Conservation (phyloP, 2,888 invertebrate species). For the Microchrysa polita region DNA sequence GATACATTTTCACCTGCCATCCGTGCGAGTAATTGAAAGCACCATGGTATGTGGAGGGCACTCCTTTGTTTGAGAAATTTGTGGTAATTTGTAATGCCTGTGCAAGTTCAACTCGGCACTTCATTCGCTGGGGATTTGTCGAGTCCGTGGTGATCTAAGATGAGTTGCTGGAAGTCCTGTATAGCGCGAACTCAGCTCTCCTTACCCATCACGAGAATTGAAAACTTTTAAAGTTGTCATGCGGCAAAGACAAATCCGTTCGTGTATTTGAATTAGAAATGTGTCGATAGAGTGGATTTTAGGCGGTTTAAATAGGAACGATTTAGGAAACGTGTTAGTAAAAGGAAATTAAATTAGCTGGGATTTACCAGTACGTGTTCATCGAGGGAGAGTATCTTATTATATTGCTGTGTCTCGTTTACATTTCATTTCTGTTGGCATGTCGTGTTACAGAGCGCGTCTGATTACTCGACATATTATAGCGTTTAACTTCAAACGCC, state of each 20-base stretch:
- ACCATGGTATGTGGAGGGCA: constrained; percentile 7
- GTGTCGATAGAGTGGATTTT: no score
- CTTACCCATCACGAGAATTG: background rate
- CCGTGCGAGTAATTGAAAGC: constrained; percentile 43
- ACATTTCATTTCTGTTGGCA: no score
- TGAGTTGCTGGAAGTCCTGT: background rate
- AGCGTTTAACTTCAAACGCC: no score
- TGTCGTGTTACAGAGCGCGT: no score
- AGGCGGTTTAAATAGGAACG: no score
- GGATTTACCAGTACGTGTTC: no score
- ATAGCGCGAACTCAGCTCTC: background rate
- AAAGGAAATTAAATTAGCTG: no score
- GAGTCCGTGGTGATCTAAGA: background rate
- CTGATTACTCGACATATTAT: no score
- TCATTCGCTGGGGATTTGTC: background rate
- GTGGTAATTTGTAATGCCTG: constrained; percentile 46
- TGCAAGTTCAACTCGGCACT: background rate
- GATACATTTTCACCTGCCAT: constrained; percentile 27
- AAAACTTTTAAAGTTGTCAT: background rate
- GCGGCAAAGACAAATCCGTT: constrained; percentile 25
- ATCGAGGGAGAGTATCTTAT: no score
- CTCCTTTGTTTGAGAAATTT: constrained; percentile 48
- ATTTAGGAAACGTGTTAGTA: no score
- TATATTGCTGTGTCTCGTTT: no score
- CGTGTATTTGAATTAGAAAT: constrained; percentile 17